Evolutionary conservation across 2,113 vertebrate species (phyloP).

Genomic region (Lutjanus erythropterus): DNA sequence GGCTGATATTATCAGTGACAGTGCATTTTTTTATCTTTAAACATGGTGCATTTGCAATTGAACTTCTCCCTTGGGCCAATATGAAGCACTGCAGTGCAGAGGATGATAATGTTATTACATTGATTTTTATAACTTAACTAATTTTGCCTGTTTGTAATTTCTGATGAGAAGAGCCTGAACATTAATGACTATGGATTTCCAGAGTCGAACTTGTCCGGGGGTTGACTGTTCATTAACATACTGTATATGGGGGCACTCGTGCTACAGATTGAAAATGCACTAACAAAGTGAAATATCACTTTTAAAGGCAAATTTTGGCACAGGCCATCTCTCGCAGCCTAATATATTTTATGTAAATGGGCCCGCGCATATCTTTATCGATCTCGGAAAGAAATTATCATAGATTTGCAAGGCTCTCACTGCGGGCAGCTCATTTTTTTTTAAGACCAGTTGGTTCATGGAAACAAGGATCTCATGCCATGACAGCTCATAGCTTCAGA

Average conservation of each 20-base stretch:
- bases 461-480: constrained; percentile 15
- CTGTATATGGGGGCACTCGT: constrained; percentile 4
- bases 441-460: constrained; percentile 13
- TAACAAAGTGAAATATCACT: constrained; percentile 56
- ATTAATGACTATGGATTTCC: constrained; percentile 67
- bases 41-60: background rate
- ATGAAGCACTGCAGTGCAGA: constrained; percentile 25
- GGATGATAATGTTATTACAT: constrained; percentile 50
- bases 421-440: constrained; percentile 23
- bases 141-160: constrained; percentile 62
- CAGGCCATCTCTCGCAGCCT: constrained; percentile 28
- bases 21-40: background rate
- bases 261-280: constrained; percentile 45
- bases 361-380: constrained; percentile 54
- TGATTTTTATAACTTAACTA: constrained; percentile 53
- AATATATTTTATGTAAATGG: constrained; percentile 67
- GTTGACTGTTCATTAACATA: constrained; percentile 51
- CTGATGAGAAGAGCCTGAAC: constrained; percentile 43
- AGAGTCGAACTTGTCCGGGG: constrained; percentile 38
- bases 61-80: background rate
- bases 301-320: constrained; percentile 55
- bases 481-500: constrained; percentile 18
- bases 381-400: constrained; percentile 56
- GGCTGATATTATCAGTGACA: background rate
- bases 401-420: constrained; percentile 49